phyloP scores from a whole-genome alignment of 2,888 invertebrate genomes.

The Drosophila tripunctata region DNA sequence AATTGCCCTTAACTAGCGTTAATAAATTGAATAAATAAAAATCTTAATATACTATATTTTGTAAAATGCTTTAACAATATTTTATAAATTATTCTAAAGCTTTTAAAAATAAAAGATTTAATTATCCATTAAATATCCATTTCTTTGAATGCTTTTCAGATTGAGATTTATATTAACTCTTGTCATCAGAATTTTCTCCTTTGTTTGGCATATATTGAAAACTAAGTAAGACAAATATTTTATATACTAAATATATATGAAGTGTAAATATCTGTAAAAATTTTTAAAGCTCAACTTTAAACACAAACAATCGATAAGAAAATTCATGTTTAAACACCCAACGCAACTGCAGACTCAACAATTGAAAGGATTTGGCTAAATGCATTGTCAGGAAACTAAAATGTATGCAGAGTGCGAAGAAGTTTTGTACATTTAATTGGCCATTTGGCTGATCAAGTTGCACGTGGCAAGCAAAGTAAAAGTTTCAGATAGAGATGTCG shows the following conservation, averaged over 20 bases:
- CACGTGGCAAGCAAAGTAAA: constrained; percentile 60
- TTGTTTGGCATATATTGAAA: too few species aligned
- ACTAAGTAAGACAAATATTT: too few species aligned
- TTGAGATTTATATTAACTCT: too few species aligned
- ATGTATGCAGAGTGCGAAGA: constrained; percentile 6
- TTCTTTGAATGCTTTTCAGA: too few species aligned
- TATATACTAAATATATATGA: neutral
- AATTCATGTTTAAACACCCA: neutral
- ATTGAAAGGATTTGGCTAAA: constrained; percentile 12
- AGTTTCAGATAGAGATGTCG: constrained; percentile 64
- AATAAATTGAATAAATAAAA: too few species aligned
- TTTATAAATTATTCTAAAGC: too few species aligned
- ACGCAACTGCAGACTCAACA: neutral
- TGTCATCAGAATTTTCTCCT: too few species aligned
- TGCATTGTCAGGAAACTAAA: neutral
- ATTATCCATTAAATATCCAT: too few species aligned
- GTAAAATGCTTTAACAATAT: too few species aligned
- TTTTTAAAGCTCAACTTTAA: neutral
- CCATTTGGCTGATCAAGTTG: constrained; percentile 39
- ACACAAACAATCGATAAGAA: neutral
- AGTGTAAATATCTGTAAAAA: neutral
- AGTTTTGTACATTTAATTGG: constrained; percentile 51
- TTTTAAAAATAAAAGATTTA: too few species aligned
- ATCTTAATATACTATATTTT: too few species aligned
- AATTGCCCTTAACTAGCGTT: too few species aligned